Conservation (phyloP, 2,797 vertebrate genomes). For the Petrocephalus schoutedeni region DNA sequence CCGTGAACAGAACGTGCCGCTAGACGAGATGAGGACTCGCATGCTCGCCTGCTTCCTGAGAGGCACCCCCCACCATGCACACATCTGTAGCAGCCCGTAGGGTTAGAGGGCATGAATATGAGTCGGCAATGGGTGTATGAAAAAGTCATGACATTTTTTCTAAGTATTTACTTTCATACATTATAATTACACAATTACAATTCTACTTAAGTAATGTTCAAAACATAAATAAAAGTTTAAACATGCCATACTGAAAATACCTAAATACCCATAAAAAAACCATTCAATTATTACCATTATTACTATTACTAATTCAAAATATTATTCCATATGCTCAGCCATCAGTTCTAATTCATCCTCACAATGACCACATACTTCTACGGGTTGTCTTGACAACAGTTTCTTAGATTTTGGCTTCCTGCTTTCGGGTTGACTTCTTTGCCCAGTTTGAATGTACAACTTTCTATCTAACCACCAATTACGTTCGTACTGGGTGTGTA, state of each 20-base stretch:
- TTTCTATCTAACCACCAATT: background rate
- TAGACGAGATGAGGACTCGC: background rate
- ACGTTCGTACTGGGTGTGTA: background rate
- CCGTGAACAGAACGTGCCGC: background rate
- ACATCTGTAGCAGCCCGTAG: background rate
- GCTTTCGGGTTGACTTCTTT: background rate
- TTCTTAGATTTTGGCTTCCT: background rate
- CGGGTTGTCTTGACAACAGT: background rate
- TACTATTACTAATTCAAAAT: no score
- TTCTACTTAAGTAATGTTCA: background rate
- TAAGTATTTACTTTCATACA: background rate
- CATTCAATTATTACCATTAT: background rate
- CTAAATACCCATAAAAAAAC: background rate
- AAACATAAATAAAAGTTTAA: background rate
- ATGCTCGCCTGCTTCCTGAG: background rate
- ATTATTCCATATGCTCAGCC: background rate
- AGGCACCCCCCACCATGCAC: background rate
- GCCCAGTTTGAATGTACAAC: background rate
- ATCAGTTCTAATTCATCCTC: background rate
- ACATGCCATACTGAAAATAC: background rate
- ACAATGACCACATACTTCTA: background rate
- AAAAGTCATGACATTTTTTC: background rate
- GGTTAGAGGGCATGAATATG: background rate
- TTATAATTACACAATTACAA: background rate
- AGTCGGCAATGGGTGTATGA: background rate